These are phyloP conservation scores for Eupristina koningsbergeri DNA, from an alignment of 1,140 invertebrate species.

Conservation along the genomic window DNA sequence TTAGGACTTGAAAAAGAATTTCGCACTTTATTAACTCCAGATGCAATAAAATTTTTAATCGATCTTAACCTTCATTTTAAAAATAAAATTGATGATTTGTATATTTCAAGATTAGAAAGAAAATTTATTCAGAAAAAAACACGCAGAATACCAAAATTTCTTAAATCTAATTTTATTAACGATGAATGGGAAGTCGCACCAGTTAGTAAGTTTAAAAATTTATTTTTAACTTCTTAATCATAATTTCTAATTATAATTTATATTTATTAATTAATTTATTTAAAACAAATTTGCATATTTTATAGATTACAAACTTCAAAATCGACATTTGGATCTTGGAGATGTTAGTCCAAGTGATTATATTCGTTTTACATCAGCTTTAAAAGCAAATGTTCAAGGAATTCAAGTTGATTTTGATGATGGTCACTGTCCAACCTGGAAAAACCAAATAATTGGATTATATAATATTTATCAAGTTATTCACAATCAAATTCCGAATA, in stretches of 20 bases:
- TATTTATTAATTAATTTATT: not conserved
- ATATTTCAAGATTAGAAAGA: slow-evolving; percentile 64
- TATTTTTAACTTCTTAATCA: slow-evolving; percentile 23
- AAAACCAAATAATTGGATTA: slow-evolving; percentile 78
- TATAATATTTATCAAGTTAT: slow-evolving; percentile 78
- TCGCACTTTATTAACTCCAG: slow-evolving; percentile 67
- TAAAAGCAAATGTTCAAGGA: slow-evolving; percentile 74
- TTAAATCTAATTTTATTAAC: slow-evolving; percentile 64
- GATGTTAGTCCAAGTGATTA: slow-evolving; percentile 77
- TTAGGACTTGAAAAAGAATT: slow-evolving; percentile 72
- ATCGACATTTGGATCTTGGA: slow-evolving; percentile 76
- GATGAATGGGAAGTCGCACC: slow-evolving; percentile 74
- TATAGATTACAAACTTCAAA: slow-evolving; percentile 56
- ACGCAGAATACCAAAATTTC: slow-evolving; percentile 61
- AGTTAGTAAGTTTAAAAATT: slow-evolving; percentile 66
- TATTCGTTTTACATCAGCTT: slow-evolving; percentile 73
- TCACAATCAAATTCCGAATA: slow-evolving; percentile 72
- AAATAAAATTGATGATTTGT: slow-evolving; percentile 68
- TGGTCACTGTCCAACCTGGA: slow-evolving; percentile 83
- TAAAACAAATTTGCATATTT: not conserved
- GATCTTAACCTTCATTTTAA: slow-evolving; percentile 71
- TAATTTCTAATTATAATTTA: no score
- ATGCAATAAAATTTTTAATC: slow-evolving; percentile 69
- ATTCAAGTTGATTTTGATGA: slow-evolving; percentile 81
- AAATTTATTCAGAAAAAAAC: slow-evolving; percentile 60